phyloP scores from a whole-genome alignment of 1,140 invertebrate species.

The Drosophila bocki region DNA sequence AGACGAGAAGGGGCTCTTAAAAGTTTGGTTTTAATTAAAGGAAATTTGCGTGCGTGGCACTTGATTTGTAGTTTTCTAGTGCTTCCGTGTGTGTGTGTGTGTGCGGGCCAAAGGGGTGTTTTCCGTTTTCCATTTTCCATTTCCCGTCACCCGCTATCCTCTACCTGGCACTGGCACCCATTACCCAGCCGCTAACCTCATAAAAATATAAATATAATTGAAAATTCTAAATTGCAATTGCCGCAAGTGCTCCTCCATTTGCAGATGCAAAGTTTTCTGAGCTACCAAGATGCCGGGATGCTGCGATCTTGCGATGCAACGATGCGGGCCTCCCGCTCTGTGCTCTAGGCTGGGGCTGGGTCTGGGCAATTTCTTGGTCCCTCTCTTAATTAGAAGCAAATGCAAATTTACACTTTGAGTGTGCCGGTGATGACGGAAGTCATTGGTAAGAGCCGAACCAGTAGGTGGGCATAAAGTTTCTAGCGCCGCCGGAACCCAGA shows the following conservation, averaged over 20 bases:
- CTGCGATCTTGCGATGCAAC: slow-evolving; percentile 14
- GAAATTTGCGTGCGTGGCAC: slow-evolving; percentile 80
- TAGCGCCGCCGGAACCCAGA: slow-evolving; percentile 6
- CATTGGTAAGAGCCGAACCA: slow-evolving; percentile 73
- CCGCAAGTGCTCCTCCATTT: slow-evolving; percentile 60
- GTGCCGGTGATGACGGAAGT: slow-evolving; percentile 75
- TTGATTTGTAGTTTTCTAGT: slow-evolving; percentile 76
- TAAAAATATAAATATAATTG: slow-evolving; percentile 78
- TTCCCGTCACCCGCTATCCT: neutral
- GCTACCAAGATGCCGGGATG: slow-evolving; percentile 42
- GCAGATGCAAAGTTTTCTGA: slow-evolving; percentile 58
- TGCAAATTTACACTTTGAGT: slow-evolving; percentile 79
- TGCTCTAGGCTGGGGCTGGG: slow-evolving; percentile 1
- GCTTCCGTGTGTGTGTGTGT: slow-evolving; percentile 55
- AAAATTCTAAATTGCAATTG: slow-evolving; percentile 81
- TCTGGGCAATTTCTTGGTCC: slow-evolving; percentile 29
- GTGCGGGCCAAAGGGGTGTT: slow-evolving; percentile 30
- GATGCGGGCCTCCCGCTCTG: slow-evolving; percentile 24
- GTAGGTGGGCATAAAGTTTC: slow-evolving; percentile 46
- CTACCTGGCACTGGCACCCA: neutral
- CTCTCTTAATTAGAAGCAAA: slow-evolving; percentile 78
- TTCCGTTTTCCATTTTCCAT: slow-evolving; percentile 3
- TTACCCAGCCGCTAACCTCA: slow-evolving; percentile 30
- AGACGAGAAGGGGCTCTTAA: slow-evolving; percentile 63
- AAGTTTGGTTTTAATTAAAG: slow-evolving; percentile 82